phyloP scores from a whole-genome alignment of 1,140 invertebrate genomes.

The Mycetomoellerius zeteki region DNA sequence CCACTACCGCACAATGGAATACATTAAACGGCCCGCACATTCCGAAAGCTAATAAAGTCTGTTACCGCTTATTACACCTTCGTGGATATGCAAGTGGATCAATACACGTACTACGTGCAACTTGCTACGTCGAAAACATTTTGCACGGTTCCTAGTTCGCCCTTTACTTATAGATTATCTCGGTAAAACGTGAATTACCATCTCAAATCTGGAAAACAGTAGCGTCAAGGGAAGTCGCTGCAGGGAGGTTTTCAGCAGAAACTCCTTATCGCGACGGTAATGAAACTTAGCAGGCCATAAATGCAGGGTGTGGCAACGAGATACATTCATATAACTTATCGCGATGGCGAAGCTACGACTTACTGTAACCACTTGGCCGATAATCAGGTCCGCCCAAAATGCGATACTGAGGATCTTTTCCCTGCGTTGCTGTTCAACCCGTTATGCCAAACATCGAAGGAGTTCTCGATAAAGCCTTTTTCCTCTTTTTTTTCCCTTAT shows the following conservation, averaged over 20 bases:
- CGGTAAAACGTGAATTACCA: neutral
- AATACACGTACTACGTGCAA: slow-evolving; percentile 47
- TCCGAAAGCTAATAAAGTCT: slow-evolving; percentile 82
- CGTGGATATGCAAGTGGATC: slow-evolving; percentile 70
- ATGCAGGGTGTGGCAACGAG: slow-evolving; percentile 1
- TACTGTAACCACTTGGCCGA: slow-evolving; percentile 68
- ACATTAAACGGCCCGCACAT: slow-evolving; percentile 79
- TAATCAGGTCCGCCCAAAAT: slow-evolving; percentile 65
- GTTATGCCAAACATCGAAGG: slow-evolving; percentile 26
- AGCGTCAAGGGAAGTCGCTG: neutral
- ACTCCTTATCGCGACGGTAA: neutral
- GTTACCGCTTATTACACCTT: slow-evolving; percentile 80
- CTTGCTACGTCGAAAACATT: slow-evolving; percentile 21
- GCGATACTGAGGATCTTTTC: slow-evolving; percentile 66
- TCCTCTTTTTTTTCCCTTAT: neutral
- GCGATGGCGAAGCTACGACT: slow-evolving; percentile 28
- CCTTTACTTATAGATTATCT: slow-evolving; percentile 28
- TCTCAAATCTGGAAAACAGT: neutral
- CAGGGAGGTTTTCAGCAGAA: neutral
- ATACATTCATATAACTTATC: slow-evolving; percentile 36
- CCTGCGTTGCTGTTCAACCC: neutral
- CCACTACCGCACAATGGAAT: slow-evolving; percentile 80
- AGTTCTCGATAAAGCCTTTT: slow-evolving; percentile 64
- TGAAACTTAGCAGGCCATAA: neutral
- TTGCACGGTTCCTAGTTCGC: neutral